Evolutionary conservation across 1,140 invertebrate genomes (phyloP), one percentile per base, ranked within the genome.

Genomic region (Amphibalanus amphitrite): DNA sequence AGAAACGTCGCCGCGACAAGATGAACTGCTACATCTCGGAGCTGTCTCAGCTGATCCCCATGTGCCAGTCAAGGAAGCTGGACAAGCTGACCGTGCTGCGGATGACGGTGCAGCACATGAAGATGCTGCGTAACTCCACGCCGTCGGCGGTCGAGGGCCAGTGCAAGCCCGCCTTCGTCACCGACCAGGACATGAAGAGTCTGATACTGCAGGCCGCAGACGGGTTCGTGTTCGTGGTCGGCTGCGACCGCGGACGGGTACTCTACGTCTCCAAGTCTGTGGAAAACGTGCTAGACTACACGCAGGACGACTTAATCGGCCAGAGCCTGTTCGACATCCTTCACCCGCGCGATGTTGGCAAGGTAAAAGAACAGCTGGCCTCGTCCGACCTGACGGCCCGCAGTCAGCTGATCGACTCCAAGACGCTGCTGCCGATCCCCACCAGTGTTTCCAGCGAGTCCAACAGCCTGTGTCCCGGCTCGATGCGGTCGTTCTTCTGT

Each of bases 21-120:
- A 97, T 97, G 93, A 96, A 96, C 81, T 93, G 88, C 0, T 96
- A 95, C 79, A 95, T 97, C 72, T 89, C 88, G 0, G 93, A 97
- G 80, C 79, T 97, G 38, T 91, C 92, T 33, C 84, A 87, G 1
- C 90, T 97, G 86, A 86, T 97, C 15, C 94, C 93, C 0, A 93
- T 95, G 90, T 96, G 93, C 78, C 89, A 90, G 76, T 90, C 91
- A 0, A 82, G 92, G 28, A 97, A 97, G 81, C 81, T 96, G 73
- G 94, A 96, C 81, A 97, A 97, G 79, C 81, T 97, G 70, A 96
- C 93, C 0, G 93, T 97, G 3, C 81, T 97, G 0, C 81, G 93
- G 1, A 94, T 96, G 92, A 91, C 93, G 0, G 93, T 96, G 0
- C 92, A 96, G 79, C 92, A 97, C 79, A 81, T 97, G 73, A 92